These are phyloP conservation scores for Nineta flava DNA, from an alignment of 2,888 invertebrate genomes.

Conservation along the genomic window DNA sequence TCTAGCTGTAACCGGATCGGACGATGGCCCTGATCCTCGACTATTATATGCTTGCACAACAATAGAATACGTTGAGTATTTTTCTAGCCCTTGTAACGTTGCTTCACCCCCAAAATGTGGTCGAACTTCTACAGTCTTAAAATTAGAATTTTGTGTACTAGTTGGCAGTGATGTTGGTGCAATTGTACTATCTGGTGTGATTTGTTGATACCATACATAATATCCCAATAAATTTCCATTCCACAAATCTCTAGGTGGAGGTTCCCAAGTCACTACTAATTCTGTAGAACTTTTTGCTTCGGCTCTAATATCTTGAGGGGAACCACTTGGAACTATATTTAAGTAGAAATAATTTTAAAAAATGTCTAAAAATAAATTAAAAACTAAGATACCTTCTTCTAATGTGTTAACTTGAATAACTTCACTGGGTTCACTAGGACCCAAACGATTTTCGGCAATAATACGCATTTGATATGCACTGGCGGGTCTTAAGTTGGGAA, in stretches of 20 bases:
- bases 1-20: constrained; percentile 59
- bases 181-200: constrained; percentile 20
- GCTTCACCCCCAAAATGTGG: constrained; percentile 55
- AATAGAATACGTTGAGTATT: constrained; percentile 65
- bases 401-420: constrained; percentile 72
- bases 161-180: constrained; percentile 16
- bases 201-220: constrained; percentile 71
- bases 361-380: not conserved
- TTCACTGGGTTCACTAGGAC: constrained; percentile 75
- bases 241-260: constrained; percentile 72
- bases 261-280: constrained; percentile 72
- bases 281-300: constrained; percentile 77
- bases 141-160: constrained; percentile 45
- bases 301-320: constrained; percentile 64
- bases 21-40: constrained; percentile 71
- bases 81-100: constrained; percentile 50
- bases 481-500: constrained; percentile 69
- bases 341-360: not conserved
- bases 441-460: constrained; percentile 77
- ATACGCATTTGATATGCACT: constrained; percentile 78
- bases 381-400: constrained; percentile 44
- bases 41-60: constrained; percentile 79
- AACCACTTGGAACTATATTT: constrained; percentile 53
- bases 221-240: constrained; percentile 77
- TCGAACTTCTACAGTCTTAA: constrained; percentile 62